Evolutionary conservation across 2,888 invertebrate species (phyloP).

Genomic region (Hyles lineata): DNA sequence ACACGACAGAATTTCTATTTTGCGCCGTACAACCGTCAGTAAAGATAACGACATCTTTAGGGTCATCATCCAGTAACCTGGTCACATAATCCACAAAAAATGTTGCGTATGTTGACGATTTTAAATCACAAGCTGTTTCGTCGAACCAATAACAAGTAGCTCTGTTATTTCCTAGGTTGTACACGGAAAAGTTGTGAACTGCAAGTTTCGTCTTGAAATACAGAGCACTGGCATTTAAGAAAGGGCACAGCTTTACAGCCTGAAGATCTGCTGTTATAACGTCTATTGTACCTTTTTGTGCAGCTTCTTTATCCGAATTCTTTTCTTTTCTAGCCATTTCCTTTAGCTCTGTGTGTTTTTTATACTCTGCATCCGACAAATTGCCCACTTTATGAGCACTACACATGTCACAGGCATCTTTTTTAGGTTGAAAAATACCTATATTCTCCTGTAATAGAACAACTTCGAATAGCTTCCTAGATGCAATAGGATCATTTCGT

Average conservation of each 20-base stretch:
- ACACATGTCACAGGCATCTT: conserved; percentile 44
- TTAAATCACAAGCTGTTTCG: conserved; percentile 29
- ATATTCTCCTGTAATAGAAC: conserved; percentile 44
- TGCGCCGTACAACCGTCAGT: conserved; percentile 34
- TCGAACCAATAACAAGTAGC: conserved; percentile 40
- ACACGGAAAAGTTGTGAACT: conserved; percentile 51
- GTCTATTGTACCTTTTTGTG: conserved; percentile 37
- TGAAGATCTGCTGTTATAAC: conserved; percentile 45
- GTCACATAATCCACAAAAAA: conserved; percentile 33
- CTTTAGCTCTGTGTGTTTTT: conserved; percentile 38
- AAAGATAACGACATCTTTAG: conserved; percentile 37
- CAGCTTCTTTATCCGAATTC: conserved; percentile 38
- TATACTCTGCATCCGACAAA: conserved; percentile 37
- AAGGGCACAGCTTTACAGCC: conserved; percentile 49
- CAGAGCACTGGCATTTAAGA: conserved; percentile 44
- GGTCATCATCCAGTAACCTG: conserved; percentile 39
- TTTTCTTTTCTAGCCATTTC: conserved; percentile 40
- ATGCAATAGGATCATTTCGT: conserved; percentile 37
- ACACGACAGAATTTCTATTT: conserved; percentile 44
- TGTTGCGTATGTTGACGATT: conserved; percentile 32
- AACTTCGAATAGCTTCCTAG: conserved; percentile 43
- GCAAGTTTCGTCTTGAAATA: conserved; percentile 52
- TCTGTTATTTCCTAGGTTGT: conserved; percentile 42
- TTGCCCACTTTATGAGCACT: conserved; percentile 43
- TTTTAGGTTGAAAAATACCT: conserved; percentile 45